Evolutionary conservation across 2,113 vertebrate genomes (phyloP).

Genomic region (Seriola quinqueradiata): DNA sequence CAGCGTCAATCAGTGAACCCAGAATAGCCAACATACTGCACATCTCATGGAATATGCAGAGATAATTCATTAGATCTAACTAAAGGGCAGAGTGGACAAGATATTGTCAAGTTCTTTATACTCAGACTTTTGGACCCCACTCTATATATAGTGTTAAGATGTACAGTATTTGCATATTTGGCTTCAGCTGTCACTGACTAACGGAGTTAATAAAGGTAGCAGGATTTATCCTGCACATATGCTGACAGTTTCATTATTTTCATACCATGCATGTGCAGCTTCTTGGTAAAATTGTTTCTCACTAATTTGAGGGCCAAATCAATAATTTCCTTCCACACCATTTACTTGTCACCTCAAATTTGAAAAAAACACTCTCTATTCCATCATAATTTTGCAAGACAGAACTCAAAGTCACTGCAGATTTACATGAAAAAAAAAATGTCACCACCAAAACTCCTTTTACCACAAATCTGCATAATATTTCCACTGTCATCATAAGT

Average conservation of each 20-base stretch:
- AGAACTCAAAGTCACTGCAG: slow-evolving; percentile 14
- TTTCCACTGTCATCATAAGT: not conserved
- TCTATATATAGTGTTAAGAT: not conserved
- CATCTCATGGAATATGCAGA: slow-evolving; percentile 17
- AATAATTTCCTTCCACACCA: slow-evolving; percentile 5
- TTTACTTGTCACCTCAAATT: slow-evolving; percentile 12
- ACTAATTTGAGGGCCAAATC: slow-evolving; percentile 33
- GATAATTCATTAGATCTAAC: slow-evolving; percentile 20
- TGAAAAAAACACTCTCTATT: not conserved
- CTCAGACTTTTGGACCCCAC: too few species aligned
- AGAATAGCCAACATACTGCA: not conserved
- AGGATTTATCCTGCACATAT: not conserved
- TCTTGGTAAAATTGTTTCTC: not conserved
- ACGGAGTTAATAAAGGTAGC: slow-evolving; percentile 20
- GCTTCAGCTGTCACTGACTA: slow-evolving; percentile 23
- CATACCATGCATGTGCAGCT: not conserved
- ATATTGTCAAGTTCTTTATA: slow-evolving; percentile 26
- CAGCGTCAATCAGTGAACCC: slow-evolving; percentile 39
- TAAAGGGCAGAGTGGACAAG: slow-evolving; percentile 26
- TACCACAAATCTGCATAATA: slow-evolving; percentile 31
- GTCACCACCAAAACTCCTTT: slow-evolving; percentile 12
- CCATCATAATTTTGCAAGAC: slow-evolving; percentile 8
- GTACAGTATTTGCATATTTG: slow-evolving; percentile 45
- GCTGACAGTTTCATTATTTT: slow-evolving; percentile 18
- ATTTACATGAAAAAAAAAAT: slow-evolving; percentile 22